Evolutionary conservation across 2,888 invertebrate genomes (phyloP).

Genomic region (Ypsolopha scabrella): DNA sequence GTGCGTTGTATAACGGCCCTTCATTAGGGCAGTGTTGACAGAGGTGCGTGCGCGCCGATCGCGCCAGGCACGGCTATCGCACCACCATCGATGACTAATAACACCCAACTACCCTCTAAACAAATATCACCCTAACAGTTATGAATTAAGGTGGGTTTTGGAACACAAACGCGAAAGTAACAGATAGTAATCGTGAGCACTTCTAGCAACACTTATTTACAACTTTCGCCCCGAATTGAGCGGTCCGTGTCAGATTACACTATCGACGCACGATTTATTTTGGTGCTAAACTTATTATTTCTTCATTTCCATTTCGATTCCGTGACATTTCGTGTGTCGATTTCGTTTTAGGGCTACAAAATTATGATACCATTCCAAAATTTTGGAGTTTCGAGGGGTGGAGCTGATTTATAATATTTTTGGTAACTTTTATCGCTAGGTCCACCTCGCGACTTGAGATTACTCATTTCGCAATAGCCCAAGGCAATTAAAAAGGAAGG

Average conservation of each 20-base stretch:
- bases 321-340: slow-evolving; percentile 6
- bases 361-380: not conserved
- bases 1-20: slow-evolving; percentile 67
- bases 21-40: slow-evolving; percentile 69
- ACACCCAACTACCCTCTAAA: slow-evolving; percentile 29
- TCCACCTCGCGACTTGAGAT: slow-evolving; percentile 57
- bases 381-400: not conserved
- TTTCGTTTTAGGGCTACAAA: not conserved
- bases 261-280: slow-evolving; percentile 52
- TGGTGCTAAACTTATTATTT: slow-evolving; percentile 56
- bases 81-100: slow-evolving; percentile 70
- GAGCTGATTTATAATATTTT: not conserved
- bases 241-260: slow-evolving; percentile 56
- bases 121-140: slow-evolving; percentile 7
- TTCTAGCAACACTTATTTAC: slow-evolving; percentile 60
- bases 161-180: not conserved
- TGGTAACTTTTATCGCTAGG: slow-evolving; percentile 33
- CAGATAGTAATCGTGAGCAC: slow-evolving; percentile 58
- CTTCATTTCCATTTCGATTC: slow-evolving; percentile 41
- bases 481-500: slow-evolving; percentile 67
- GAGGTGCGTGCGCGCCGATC: slow-evolving; percentile 65
- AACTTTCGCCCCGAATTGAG: slow-evolving; percentile 61
- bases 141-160: not conserved
- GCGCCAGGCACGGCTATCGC: slow-evolving; percentile 63
- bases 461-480: slow-evolving; percentile 68